Base-by-base conservation (phyloP, 2,113 vertebrate species). In the Copsychus sechellarum region DNA sequence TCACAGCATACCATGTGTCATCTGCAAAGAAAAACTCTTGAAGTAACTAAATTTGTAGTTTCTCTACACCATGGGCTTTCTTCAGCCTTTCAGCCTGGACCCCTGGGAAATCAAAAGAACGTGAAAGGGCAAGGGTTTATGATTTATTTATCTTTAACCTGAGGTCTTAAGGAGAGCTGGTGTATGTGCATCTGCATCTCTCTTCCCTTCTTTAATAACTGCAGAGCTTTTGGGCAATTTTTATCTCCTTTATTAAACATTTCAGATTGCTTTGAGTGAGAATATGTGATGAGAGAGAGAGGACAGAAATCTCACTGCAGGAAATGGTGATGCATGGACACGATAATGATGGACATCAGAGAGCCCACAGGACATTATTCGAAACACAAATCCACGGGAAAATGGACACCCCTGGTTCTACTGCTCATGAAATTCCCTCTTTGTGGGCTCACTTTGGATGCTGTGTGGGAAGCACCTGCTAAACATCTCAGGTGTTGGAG, bases 401-500 rank as follows among this genome's bases (percentile, higher is more conserved):
- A 64, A 29, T 14, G 65, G 15, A 6, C 5, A 19, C 12, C 12
- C 5, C 9, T 23, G 34, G 16, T 43, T 33, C 56, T 67, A 22
- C 47, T 33, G 10, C 15, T 77, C 20, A 2, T 17, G 23, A n/a
- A 81, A 21, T 8, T 26, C 12, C 10, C 45, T 26, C 15, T 61
- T 45, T 62, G 38, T 10, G 40, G n/a, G 40, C 12, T 74, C 18
- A 4, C 40, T 74, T 54, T 36, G 48, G 60, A 43, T 17, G 26
- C 51, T 15, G 2, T 1, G 1, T 33, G 43, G 60, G 60, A 56
- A 76, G 21, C 21, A 14, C 38, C 80, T 54, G 69, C 43, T 22
- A 0, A 58, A 22, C 25, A 12, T 2, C 67, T n/a, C 1, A 0
- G 20, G 22, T 5, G 10, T 5, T 18, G 2, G 14, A 4, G 5